Evolutionary conservation across 2,888 invertebrate genomes (phyloP).

Genomic region (Timema cristinae): DNA sequence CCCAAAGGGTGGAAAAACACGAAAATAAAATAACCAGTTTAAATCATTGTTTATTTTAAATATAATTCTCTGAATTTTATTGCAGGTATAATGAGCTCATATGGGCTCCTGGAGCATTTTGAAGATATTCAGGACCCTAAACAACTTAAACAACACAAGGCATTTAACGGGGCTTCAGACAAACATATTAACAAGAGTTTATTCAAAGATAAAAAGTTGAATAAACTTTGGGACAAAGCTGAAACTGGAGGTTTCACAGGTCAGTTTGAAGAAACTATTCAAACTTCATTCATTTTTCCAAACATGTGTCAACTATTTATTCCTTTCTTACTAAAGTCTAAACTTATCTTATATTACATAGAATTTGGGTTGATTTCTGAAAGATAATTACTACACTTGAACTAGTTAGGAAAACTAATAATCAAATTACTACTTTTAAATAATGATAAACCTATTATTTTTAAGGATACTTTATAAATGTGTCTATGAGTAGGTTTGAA

Average conservation of each 20-base stretch:
- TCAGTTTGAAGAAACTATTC: constrained; percentile 35
- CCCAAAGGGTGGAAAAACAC: too few relatives aligned
- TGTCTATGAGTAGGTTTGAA: too few relatives aligned
- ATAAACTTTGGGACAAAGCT: constrained; percentile 86
- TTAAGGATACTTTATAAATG: too few relatives aligned
- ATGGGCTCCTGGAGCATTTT: constrained; percentile 75
- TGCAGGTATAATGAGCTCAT: constrained; percentile 70
- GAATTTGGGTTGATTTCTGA: too few relatives aligned
- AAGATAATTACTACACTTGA: too few relatives aligned
- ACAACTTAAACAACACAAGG: constrained; percentile 55
- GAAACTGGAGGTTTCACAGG: constrained; percentile 79
- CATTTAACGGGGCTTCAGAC: constrained; percentile 51
- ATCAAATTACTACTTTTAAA: too few relatives aligned
- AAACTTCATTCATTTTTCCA: neutral
- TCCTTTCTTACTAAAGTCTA: neutral
- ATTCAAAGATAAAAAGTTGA: constrained; percentile 86
- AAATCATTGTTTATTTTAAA: neutral
- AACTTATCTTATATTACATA: too few relatives aligned
- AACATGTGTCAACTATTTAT: neutral
- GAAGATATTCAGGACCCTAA: constrained; percentile 60
- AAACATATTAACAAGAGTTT: constrained; percentile 61
- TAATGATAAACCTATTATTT: too few relatives aligned
- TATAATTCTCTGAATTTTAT: constrained; percentile 21
- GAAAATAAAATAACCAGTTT: neutral
- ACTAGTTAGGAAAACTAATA: too few relatives aligned